Percentiles rank a stretch among this genome's conserved stretches.
phyloP scores from a whole-genome alignment of 2,113 vertebrate species.

The Scortum barcoo region DNA sequence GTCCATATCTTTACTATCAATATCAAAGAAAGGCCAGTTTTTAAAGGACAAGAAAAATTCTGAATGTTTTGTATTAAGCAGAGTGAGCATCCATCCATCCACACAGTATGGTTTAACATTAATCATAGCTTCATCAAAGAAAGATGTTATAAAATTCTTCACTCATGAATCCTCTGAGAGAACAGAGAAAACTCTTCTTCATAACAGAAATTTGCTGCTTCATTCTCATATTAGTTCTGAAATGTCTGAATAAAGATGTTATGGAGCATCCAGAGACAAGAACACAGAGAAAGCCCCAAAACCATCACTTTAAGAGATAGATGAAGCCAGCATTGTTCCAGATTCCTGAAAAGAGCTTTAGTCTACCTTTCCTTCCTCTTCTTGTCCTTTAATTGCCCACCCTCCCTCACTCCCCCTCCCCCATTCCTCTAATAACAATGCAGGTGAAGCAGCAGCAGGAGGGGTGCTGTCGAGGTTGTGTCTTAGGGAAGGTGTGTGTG shows the following conservation, averaged over 20 bases:
- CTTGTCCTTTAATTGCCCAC: constrained; percentile 39
- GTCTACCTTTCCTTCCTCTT: constrained; percentile 20
- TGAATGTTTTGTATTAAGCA: too few relatives aligned
- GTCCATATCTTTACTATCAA: too few relatives aligned
- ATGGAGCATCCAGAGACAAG: not conserved
- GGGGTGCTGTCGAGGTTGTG: not conserved
- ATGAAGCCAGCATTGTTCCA: not conserved
- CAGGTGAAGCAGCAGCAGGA: constrained; percentile 21
- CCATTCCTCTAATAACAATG: constrained; percentile 33
- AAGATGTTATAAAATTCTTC: not conserved
- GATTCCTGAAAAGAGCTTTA: not conserved
- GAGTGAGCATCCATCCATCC: too few relatives aligned
- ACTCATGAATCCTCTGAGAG: not conserved
- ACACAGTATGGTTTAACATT: too few relatives aligned
- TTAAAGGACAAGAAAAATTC: too few relatives aligned
- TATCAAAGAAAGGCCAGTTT: too few relatives aligned
- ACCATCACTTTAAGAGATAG: not conserved
- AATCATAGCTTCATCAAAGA: not conserved
- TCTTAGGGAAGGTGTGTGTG: not conserved
- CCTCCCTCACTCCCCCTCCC: constrained; percentile 16
- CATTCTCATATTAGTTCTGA: not conserved
- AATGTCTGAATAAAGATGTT: not conserved
- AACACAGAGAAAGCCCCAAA: not conserved
- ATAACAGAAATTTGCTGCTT: not conserved
- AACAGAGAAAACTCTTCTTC: not conserved